Evolutionary conservation across 2,113 vertebrate genomes (phyloP).

Genomic region (Lophura nycthemera): DNA sequence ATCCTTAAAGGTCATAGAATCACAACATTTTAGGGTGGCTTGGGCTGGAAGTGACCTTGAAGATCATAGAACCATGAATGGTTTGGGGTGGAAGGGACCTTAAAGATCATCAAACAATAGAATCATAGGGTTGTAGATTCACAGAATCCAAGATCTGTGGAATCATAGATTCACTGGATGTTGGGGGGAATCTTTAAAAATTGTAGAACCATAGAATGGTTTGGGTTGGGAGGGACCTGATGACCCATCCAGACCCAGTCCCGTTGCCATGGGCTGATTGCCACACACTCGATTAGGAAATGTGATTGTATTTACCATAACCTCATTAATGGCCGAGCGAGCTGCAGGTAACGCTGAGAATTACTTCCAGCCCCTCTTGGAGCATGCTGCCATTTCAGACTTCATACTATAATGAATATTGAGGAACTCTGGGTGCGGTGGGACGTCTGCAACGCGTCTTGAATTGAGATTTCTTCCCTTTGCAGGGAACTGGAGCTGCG

Average conservation of each 20-base stretch:
- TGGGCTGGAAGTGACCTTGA: neutral
- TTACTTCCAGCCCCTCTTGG: neutral
- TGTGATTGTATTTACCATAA: neutral
- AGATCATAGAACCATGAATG: neutral
- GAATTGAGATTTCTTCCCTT: neutral
- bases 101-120: neutral
- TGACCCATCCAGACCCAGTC: neutral
- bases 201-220: neutral
- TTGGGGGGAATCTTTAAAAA: no score
- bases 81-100: neutral
- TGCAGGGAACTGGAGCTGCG: slow-evolving; percentile 84
- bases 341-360: neutral
- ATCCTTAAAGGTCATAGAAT: neutral
- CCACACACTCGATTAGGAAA: neutral
- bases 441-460: neutral
- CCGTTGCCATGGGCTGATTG: neutral
- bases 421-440: no score
- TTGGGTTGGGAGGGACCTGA: neutral
- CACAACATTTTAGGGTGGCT: neutral
- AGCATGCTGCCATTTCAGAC: accelerated
- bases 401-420: no score
- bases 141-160: no score
- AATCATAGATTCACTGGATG: neutral
- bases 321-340: neutral
- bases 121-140: no score